Conservation (phyloP, 2,888 invertebrate species). For the Selenia dentaria region DNA sequence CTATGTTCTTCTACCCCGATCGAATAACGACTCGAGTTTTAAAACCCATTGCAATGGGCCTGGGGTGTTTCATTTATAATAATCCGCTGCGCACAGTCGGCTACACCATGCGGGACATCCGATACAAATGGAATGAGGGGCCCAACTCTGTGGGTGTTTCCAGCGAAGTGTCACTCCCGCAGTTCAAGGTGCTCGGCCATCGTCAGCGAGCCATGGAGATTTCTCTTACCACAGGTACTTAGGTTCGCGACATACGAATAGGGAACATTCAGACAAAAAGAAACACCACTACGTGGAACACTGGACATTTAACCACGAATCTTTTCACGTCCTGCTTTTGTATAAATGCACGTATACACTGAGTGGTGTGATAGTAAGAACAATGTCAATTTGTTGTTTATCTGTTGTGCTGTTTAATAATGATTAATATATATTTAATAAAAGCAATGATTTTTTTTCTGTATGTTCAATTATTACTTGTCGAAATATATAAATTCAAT, state of each 20-base stretch:
- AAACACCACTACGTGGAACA: constrained; percentile 69
- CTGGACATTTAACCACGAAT: constrained; percentile 78
- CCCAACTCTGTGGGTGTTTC: constrained; percentile 97
- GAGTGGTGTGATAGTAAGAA: constrained; percentile 60
- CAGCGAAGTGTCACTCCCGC: constrained; percentile 97
- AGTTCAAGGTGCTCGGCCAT: constrained; percentile 99
- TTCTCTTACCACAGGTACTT: constrained; percentile 97
- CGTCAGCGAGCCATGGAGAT: constrained; percentile 98
- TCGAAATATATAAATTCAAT: too few species aligned
- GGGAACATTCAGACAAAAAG: constrained; percentile 39
- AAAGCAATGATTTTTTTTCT: not conserved
- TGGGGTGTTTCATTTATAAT: constrained; percentile 81
- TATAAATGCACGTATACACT: constrained; percentile 79
- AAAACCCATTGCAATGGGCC: constrained; percentile 84
- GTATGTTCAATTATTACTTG: not conserved
- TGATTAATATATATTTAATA: not conserved
- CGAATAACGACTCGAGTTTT: constrained; percentile 74
- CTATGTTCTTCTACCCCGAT: constrained; percentile 70
- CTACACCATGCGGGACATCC: constrained; percentile 99
- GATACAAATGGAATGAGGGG: constrained; percentile 98
- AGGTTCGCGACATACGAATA: constrained; percentile 49
- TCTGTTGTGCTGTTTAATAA: constrained; percentile 33
- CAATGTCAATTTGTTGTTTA: constrained; percentile 42
- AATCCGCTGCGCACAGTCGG: constrained; percentile 91
- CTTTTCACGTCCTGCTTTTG: constrained; percentile 83